Conservation (phyloP, 2,888 invertebrate genomes). For the Cylindroiulus punctatus region DNA sequence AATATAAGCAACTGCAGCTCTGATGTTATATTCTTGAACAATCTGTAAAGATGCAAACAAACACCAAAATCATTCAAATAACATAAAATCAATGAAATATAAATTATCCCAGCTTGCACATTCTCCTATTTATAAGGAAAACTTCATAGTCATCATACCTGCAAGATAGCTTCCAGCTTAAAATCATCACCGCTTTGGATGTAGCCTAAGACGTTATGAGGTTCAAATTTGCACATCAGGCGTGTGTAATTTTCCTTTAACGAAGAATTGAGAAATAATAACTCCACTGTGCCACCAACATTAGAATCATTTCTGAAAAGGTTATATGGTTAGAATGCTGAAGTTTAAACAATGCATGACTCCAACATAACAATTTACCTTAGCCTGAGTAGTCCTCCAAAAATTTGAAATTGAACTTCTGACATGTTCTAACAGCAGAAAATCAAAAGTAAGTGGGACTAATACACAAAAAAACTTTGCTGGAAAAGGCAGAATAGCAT, state of each 20-base stretch:
- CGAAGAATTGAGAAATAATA: slow-evolving; percentile 62
- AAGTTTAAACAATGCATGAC: background rate
- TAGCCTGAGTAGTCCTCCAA: slow-evolving; percentile 71
- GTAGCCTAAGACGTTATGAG: slow-evolving; percentile 70
- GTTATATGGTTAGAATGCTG: background rate
- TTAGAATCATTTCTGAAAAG: slow-evolving; percentile 19
- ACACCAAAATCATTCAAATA: slow-evolving; percentile 16
- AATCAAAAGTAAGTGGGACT: background rate
- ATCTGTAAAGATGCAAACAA: slow-evolving; percentile 68
- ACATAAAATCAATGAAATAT: background rate
- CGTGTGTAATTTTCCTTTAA: slow-evolving; percentile 74
- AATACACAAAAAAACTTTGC: background rate
- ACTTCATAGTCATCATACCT: slow-evolving; percentile 62
- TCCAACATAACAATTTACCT: slow-evolving; percentile 63
- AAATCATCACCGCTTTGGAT: slow-evolving; percentile 71
- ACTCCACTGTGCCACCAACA: slow-evolving; percentile 31
- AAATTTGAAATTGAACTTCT: slow-evolving; percentile 70
- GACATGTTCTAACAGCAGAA: slow-evolving; percentile 61
- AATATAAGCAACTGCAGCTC: slow-evolving; percentile 77
- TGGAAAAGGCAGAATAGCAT: slow-evolving; percentile 3
- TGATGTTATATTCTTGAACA: slow-evolving; percentile 72
- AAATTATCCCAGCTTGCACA: background rate
- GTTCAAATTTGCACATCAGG: slow-evolving; percentile 72
- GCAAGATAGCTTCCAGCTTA: slow-evolving; percentile 73
- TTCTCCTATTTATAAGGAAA: background rate